Evolutionary conservation across 2,797 vertebrate genomes (phyloP), one percentile per base, ranked within the genome.

Genomic region (Urophycis tenuis): DNA sequence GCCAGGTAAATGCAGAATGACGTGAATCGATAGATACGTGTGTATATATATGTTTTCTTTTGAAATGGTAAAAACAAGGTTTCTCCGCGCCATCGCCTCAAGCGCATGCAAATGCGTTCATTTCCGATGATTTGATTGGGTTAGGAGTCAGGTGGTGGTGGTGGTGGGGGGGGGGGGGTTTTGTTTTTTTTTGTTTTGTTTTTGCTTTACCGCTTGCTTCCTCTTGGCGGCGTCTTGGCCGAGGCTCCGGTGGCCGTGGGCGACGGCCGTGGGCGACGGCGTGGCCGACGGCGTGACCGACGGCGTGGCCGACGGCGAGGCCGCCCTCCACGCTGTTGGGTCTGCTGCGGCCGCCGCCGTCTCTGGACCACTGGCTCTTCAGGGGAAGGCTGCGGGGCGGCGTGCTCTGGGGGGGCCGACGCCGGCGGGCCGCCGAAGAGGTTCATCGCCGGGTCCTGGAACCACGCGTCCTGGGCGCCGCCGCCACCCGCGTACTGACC

Each of bases 91-190:
- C 81, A 88, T 86, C 70, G 86, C 77, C 83, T 87, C 88, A 91
- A 88, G 91, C 90, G 93, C 93, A 94, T 94, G 94, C 92, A 91
- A 91, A 93, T 93, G 93, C 80, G 90, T 88, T 78, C 86, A 39
- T 87, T 89, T 93, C 92, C 91, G 77, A 85, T 92, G 89, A 92
- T 80, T 85, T 86, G 91, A 86, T 85, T 90, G 84, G 88, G 88
- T 89, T 87, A 73, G 84, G 82, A 85, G 87, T 86, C 88, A 89
- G 89, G 83, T 87, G 87, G n/a, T n/a, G n/a, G n/a, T n/a, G 81
- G 60, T n/a, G 25, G 36, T 39, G 36, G 36, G 10, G 36, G 5
- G 36, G 36, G 36, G 45, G 14, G 14, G 12, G 4, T 53, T 53
- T 53, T 10, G 60, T 29, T 60, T 53, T 8, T 19, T n/a, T 53